Evolutionary conservation across 2,888 invertebrate species (phyloP).

Genomic region (Empis stercorea): DNA sequence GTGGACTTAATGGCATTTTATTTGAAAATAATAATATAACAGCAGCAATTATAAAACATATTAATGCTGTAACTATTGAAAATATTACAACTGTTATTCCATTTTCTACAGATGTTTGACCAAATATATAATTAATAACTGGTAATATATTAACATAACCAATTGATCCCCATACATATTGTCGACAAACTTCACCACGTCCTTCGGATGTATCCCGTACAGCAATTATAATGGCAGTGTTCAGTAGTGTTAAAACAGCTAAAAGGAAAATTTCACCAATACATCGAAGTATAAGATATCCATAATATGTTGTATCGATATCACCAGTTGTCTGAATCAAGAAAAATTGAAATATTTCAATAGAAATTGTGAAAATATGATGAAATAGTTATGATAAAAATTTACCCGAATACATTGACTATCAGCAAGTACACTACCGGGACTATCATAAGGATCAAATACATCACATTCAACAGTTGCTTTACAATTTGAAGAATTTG

Average conservation of each 20-base stretch:
- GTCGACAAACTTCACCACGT: conserved; percentile 65
- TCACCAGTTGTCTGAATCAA: conserved; percentile 45
- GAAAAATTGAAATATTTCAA: neutral
- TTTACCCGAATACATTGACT: conserved; percentile 48
- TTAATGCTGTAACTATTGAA: conserved; percentile 27
- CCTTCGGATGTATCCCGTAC: conserved; percentile 69
- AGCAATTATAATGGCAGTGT: conserved; percentile 68
- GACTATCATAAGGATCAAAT: conserved; percentile 53
- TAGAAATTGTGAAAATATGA: neutral
- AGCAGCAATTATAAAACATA: conserved; percentile 49
- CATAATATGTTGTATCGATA: conserved; percentile 54
- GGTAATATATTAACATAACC: conserved; percentile 57
- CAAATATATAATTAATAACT: conserved; percentile 35
- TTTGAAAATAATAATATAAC: conserved; percentile 40
- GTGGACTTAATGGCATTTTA: conserved; percentile 64
- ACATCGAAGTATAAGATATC: conserved; percentile 53
- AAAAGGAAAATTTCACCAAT: conserved; percentile 66
- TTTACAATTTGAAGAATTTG: conserved; percentile 37
- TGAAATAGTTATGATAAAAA: too few relatives aligned
- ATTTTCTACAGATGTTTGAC: neutral
- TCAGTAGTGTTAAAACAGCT: conserved; percentile 54
- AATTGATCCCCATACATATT: conserved; percentile 60
- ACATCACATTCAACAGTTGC: conserved; percentile 60
- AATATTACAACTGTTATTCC: neutral
- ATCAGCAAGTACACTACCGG: conserved; percentile 50